These are phyloP conservation scores for Charanyca ferruginea DNA, from an alignment of 2,888 invertebrate genomes.

Conservation along the genomic window DNA sequence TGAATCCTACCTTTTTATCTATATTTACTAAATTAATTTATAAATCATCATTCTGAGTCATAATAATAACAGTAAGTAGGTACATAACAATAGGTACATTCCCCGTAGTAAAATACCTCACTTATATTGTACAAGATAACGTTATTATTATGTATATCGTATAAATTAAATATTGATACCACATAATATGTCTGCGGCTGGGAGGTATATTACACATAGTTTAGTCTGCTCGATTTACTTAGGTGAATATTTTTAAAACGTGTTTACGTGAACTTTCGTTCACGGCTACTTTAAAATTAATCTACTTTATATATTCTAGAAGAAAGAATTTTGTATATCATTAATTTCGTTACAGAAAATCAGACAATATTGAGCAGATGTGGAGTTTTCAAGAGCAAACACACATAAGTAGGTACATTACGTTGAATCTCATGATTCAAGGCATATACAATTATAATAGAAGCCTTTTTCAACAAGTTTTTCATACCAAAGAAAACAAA, in stretches of 20 bases:
- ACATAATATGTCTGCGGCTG: conserved; percentile 6
- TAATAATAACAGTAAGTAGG: neutral
- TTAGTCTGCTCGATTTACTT: conserved; percentile 31
- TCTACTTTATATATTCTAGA: conserved; percentile 33
- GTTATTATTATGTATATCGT: conserved; percentile 1
- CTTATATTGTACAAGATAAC: neutral
- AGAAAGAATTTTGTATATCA: conserved; percentile 24
- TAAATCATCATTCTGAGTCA: conserved; percentile 10
- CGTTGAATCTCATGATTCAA: neutral
- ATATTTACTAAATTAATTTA: conserved; percentile 8
- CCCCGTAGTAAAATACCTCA: neutral
- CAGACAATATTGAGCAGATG: conserved; percentile 62
- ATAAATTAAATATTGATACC: conserved; percentile 25
- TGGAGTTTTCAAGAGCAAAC: conserved; percentile 57
- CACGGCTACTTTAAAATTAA: conserved; percentile 39
- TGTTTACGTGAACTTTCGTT: conserved; percentile 50
- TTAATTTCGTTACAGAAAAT: conserved; percentile 27
- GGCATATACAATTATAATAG: neutral
- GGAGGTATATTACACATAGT: conserved; percentile 11
- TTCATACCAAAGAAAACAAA: neutral
- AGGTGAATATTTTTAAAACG: conserved; percentile 47
- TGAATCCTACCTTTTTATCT: conserved; percentile 11
- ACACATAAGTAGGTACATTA: too few relatives aligned
- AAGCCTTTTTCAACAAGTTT: conserved; percentile 8
- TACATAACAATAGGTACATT: neutral